Conservation (phyloP, 2,888 invertebrate genomes). For the Lasioglossum zephyrum region DNA sequence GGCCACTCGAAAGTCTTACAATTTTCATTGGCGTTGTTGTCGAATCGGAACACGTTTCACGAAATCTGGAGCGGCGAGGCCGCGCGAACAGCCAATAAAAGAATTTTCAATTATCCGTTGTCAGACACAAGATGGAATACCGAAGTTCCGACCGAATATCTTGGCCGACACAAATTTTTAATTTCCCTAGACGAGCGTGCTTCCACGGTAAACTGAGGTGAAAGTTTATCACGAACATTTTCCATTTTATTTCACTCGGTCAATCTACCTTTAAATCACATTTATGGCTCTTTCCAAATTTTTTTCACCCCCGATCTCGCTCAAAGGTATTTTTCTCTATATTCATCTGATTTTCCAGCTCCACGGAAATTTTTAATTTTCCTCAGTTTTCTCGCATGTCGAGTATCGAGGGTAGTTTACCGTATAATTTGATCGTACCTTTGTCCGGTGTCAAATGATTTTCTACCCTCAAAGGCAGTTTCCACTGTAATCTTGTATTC, state of each 20-base stretch:
- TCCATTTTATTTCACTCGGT: neutral
- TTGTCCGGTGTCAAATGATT: neutral
- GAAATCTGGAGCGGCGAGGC: conserved; percentile 18
- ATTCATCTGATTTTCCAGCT: neutral
- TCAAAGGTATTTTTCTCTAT: neutral
- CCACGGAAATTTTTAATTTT: neutral
- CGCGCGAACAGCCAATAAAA: conserved; percentile 14
- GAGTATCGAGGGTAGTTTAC: neutral
- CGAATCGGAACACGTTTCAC: conserved; percentile 35
- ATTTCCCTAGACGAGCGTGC: neutral
- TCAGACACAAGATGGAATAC: neutral
- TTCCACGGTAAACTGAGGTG: neutral
- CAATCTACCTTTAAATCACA: neutral
- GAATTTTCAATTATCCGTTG: conserved; percentile 45
- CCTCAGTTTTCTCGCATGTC: neutral
- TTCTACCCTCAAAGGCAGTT: neutral
- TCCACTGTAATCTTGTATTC: neutral
- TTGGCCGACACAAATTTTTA: neutral
- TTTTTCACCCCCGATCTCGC: neutral
- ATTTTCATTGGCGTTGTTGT: conserved; percentile 9
- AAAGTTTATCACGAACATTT: neutral
- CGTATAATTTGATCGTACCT: neutral
- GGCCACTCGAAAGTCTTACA: neutral
- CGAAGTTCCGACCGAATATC: neutral
- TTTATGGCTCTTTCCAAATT: neutral